Conservation (phyloP, 2,888 invertebrate genomes). For the Phania funesta region DNA sequence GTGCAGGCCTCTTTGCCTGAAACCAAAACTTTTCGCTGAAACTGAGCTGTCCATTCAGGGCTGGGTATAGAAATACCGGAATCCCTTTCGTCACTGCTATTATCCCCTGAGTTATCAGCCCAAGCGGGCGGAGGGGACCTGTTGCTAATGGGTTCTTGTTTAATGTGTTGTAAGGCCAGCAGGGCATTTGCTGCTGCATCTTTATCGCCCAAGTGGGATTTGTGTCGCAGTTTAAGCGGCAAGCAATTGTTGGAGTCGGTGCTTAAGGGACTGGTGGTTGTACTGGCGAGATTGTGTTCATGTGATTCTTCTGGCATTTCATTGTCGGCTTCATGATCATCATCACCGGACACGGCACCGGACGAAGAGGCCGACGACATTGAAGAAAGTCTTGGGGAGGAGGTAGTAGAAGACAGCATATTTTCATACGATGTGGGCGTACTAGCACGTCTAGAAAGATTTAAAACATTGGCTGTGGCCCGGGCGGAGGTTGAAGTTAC, state of each 20-base stretch:
- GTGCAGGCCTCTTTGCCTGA: constrained; percentile 58
- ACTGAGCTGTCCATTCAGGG: constrained; percentile 78
- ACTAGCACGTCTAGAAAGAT: constrained; percentile 85
- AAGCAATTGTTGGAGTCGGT: constrained; percentile 88
- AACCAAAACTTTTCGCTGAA: constrained; percentile 74
- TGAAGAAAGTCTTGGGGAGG: constrained; percentile 82
- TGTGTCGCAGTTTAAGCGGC: constrained; percentile 94
- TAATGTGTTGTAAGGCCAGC: constrained; percentile 91
- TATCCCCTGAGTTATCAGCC: constrained; percentile 89
- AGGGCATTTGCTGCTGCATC: constrained; percentile 91
- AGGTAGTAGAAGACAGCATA: constrained; percentile 83
- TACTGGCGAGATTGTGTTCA: constrained; percentile 66
- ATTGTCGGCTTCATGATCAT: constrained; percentile 73
- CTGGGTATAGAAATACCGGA: constrained; percentile 90
- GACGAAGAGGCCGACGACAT: constrained; percentile 85
- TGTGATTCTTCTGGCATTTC: constrained; percentile 62
- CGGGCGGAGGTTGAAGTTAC: constrained; percentile 73
- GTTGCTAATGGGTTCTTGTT: constrained; percentile 90
- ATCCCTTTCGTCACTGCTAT: constrained; percentile 93
- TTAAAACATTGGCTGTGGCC: constrained; percentile 83
- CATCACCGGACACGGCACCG: constrained; percentile 82
- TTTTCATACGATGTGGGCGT: constrained; percentile 87
- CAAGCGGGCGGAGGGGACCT: constrained; percentile 85
- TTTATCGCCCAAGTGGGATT: constrained; percentile 93
- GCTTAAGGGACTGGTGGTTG: constrained; percentile 68